Evolutionary conservation across 2,888 invertebrate genomes (phyloP).

Genomic region (Cerceris ruficornis): DNA sequence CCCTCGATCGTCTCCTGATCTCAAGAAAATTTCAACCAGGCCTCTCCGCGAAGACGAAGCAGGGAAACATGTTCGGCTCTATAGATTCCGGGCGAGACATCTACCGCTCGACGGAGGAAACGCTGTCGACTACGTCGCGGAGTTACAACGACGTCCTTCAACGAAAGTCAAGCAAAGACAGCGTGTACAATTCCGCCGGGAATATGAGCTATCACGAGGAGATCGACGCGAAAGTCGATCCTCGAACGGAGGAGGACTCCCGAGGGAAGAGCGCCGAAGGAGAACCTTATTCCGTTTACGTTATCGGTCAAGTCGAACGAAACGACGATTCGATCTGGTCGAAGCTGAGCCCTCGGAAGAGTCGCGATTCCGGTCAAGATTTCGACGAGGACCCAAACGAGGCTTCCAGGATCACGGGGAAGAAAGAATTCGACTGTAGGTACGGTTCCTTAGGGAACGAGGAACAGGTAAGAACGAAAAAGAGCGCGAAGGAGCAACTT

Average conservation of each 20-base stretch:
- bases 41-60: constrained; percentile 2
- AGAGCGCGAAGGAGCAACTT: neutral
- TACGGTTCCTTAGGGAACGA: constrained; percentile 14
- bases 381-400: constrained; percentile 25
- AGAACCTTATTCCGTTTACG: constrained; percentile 12
- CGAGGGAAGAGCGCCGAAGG: neutral
- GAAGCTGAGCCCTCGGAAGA: neutral
- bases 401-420: neutral
- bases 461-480: neutral
- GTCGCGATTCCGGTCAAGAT: constrained; percentile 13
- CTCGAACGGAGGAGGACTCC: constrained; percentile 6
- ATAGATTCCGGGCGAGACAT: constrained; percentile 61
- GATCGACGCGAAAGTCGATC: neutral
- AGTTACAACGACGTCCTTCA: constrained; percentile 41
- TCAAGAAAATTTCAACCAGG: constrained; percentile 5
- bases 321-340: constrained; percentile 20
- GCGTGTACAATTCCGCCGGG: constrained; percentile 31
- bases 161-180: constrained; percentile 26
- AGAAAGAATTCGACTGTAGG: neutral
- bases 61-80: constrained; percentile 50
- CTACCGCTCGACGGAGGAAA: constrained; percentile 64
- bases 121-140: constrained; percentile 49
- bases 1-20: constrained; percentile 55
- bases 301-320: constrained; percentile 14
- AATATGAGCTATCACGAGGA: constrained; percentile 8